phyloP scores from a whole-genome alignment of 1,140 invertebrate genomes.

The Ladona fulva region DNA sequence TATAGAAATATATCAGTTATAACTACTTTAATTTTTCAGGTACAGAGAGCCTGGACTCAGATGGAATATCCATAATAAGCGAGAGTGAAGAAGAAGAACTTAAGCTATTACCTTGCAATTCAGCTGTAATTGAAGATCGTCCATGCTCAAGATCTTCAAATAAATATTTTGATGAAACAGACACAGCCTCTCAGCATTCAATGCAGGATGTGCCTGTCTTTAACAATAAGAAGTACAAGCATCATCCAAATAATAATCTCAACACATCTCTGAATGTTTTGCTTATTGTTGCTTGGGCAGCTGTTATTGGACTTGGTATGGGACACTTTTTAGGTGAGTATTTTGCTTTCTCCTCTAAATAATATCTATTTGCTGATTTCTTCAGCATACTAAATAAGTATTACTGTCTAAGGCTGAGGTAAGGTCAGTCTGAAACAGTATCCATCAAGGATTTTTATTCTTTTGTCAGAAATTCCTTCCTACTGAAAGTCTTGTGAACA shows the following conservation, averaged over 20 bases:
- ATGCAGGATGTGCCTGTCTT: neutral
- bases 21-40: too few relatives aligned
- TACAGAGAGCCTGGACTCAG: neutral
- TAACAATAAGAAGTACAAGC: neutral
- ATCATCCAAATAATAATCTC: neutral
- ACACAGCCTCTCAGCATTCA: neutral
- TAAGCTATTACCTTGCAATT: neutral
- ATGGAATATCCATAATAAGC: neutral
- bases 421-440: too few relatives aligned
- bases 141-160: neutral
- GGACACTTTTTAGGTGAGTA: neutral
- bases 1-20: too few relatives aligned
- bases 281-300: neutral
- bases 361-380: too few relatives aligned
- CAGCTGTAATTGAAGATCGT: neutral
- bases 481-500: too few relatives aligned
- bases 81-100: neutral
- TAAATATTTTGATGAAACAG: conserved; percentile 4
- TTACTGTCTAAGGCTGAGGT: too few relatives aligned
- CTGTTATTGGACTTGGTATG: neutral
- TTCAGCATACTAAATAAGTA: too few relatives aligned
- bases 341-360: too few relatives aligned
- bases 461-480: too few relatives aligned
- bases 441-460: too few relatives aligned
- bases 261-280: neutral